Conservation (phyloP, 53 echinoderm and acorn worm species). For the Crossaster papposus region DNA sequence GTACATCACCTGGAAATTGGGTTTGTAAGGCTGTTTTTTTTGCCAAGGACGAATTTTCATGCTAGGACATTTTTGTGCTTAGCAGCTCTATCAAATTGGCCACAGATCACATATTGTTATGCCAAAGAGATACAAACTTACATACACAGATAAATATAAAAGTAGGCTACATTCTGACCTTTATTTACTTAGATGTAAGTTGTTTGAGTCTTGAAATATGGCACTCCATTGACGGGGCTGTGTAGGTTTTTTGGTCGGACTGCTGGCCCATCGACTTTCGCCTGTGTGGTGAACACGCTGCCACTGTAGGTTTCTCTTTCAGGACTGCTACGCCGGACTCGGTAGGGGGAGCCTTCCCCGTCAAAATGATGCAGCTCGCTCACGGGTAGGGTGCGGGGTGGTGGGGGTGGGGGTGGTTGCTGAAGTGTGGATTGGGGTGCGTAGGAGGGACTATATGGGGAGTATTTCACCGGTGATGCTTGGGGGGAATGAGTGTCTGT, state of each 20-base stretch:
- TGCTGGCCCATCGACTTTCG: slow-evolving; percentile 44
- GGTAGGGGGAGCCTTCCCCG: slow-evolving; percentile 69
- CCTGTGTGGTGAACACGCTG: slow-evolving; percentile 38
- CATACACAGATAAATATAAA: slow-evolving; percentile 20
- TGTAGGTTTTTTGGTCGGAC: slow-evolving; percentile 65
- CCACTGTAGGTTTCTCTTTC: slow-evolving; percentile 41
- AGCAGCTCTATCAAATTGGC: no score
- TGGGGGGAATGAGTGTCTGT: slow-evolving; percentile 20
- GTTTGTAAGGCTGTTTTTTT: no score
- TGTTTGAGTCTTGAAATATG: slow-evolving; percentile 72
- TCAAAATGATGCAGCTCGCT: slow-evolving; percentile 66
- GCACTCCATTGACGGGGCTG: slow-evolving; percentile 80
- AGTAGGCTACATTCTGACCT: neutral
- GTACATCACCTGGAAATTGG: no score
- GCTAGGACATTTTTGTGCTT: no score
- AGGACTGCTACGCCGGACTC: slow-evolving; percentile 50
- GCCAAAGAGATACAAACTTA: slow-evolving; percentile 9
- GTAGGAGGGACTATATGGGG: slow-evolving; percentile 51
- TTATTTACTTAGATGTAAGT: slow-evolving; percentile 52
- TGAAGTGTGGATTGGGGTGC: slow-evolving; percentile 7
- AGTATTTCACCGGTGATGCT: slow-evolving; percentile 52
- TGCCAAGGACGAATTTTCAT: no score
- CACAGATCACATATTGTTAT: neutral
- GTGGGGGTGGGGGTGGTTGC: slow-evolving; percentile 58
- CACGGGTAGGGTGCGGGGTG: slow-evolving; percentile 40